Conservation (phyloP, 2,888 invertebrate genomes). For the Sesia bembeciformis region DNA sequence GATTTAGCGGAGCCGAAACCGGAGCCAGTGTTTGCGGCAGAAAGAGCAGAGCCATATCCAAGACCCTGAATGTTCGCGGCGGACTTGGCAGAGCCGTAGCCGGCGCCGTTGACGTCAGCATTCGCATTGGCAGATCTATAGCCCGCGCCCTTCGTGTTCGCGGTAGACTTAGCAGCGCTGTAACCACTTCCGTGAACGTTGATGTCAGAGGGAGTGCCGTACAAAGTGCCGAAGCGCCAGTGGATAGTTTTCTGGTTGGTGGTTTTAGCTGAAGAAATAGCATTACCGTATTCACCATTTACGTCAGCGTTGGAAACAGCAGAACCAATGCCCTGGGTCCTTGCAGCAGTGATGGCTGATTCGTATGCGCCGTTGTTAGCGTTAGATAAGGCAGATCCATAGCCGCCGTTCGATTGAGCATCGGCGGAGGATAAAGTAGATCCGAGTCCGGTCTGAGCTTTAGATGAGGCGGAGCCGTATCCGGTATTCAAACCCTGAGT, state of each 20-base stretch:
- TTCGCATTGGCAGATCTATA: constrained; percentile 1
- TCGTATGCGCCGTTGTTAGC: constrained; percentile 24
- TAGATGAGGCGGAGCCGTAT: constrained; percentile 39
- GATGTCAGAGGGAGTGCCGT: constrained; percentile 29
- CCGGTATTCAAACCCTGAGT: constrained; percentile 38
- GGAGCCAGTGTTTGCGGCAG: constrained; percentile 23
- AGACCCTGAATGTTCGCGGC: constrained; percentile 17
- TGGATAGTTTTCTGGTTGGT: constrained; percentile 31
- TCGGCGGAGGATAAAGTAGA: constrained; percentile 23
- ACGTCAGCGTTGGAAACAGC: constrained; percentile 43
- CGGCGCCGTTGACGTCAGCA: constrained; percentile 6
- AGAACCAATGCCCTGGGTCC: constrained; percentile 31
- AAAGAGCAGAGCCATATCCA: constrained; percentile 7
- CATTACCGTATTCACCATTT: constrained; percentile 26
- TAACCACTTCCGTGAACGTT: constrained; percentile 6
- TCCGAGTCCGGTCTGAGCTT: constrained; percentile 22
- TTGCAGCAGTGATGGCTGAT: constrained; percentile 28
- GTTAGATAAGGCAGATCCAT: constrained; percentile 26
- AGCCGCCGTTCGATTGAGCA: constrained; percentile 24
- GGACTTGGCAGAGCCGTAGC: constrained; percentile 15
- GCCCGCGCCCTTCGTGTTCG: constrained; percentile 10
- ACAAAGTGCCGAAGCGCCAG: constrained; percentile 55
- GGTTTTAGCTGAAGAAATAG: constrained; percentile 28
- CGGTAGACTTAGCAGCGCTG: constrained; percentile 16
- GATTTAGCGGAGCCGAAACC: constrained; percentile 19